These are phyloP conservation scores for Drosophila falleni DNA, from an alignment of 2,888 invertebrate genomes.

Conservation along the genomic window DNA sequence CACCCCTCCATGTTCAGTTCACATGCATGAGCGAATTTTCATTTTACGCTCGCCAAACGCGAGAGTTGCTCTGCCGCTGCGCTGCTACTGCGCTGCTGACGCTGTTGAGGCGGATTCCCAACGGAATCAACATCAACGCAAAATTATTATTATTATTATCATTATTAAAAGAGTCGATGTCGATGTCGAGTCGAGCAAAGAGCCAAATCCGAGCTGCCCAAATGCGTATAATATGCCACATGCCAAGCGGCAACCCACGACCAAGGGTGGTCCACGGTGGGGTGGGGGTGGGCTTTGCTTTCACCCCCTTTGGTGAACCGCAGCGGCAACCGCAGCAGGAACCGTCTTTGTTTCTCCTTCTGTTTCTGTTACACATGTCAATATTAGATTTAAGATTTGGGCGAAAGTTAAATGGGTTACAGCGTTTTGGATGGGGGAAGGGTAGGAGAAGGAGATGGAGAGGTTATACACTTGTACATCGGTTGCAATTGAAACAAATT, in stretches of 20 bases:
- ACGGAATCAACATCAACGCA: slow-evolving; percentile 59
- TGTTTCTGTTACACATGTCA: slow-evolving; percentile 67
- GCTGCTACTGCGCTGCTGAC: not conserved
- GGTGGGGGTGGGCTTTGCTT: not conserved
- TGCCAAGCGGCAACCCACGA: slow-evolving; percentile 36
- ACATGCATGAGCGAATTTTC: slow-evolving; percentile 75
- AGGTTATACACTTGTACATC: slow-evolving; percentile 42
- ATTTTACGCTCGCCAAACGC: slow-evolving; percentile 60
- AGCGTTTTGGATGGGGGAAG: not conserved
- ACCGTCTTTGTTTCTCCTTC: slow-evolving; percentile 34
- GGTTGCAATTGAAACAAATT: slow-evolving; percentile 60
- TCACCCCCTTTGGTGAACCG: not conserved
- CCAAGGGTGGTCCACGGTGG: not conserved
- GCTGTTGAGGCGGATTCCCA: slow-evolving; percentile 45
- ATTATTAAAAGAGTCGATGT: slow-evolving; percentile 73
- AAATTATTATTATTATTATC: slow-evolving; percentile 71
- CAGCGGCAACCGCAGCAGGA: slow-evolving; percentile 40
- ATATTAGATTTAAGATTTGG: slow-evolving; percentile 71
- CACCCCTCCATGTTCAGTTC: slow-evolving; percentile 38
- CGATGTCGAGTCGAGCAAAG: slow-evolving; percentile 24
- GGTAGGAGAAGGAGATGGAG: no score
- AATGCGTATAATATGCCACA: slow-evolving; percentile 69
- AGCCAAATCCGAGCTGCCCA: slow-evolving; percentile 52
- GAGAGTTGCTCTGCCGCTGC: not conserved
- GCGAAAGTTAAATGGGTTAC: slow-evolving; percentile 75